Base-by-base conservation (phyloP, 1,140 invertebrate species). In the Diachasmimorpha longicaudata region DNA sequence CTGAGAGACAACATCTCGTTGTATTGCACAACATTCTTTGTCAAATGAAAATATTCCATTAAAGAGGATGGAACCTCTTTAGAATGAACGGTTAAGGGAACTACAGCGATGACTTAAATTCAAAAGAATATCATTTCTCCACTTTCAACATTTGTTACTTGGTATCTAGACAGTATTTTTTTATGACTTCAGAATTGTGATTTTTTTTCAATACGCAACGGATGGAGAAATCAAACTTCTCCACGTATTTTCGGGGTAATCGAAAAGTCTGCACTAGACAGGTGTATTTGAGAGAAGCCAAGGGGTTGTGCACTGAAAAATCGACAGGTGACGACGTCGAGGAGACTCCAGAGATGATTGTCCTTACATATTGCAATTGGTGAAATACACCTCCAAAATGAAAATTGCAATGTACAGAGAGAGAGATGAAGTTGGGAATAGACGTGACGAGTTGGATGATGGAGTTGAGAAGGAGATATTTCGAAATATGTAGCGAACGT, bases 301-400 rank as follows among this genome's bases (percentile, higher is more conserved):
- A 25, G 23, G 58, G 21, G 21, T 10, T 63, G 14, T 66, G 16
- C 21, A 66, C 23, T 31, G 36, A 16, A 42, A 68, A 68, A 68
- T 68, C 66, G 66, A 68, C 66, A 68, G 66, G 66, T 39, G 66
- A 68, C 39, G 66, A 68, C 23, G 58, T 68, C 0, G 58, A 63
- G 23, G 25, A 19, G 58, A 63, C 31, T 37, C 66, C 66, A 68
- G 25, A 5, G 36, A 68, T 68, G 66, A 68, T 68, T 68, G 66
- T 68, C n/a, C 66, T 37, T 68, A 39, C 31, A 68, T 68, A 37
- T 16, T 68, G 66, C 25, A 66, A 66, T 66, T 39, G 66, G 66
- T 21, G 31, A 68, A 19, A 68, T 39, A 68, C 36, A 68, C 8
- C 13, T n/a, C 3, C 36, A 36, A 31, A 36, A 68, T 68, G n/a